phyloP scores from a whole-genome alignment of 2,797 vertebrate species.

The Macropus fuliginosus region DNA sequence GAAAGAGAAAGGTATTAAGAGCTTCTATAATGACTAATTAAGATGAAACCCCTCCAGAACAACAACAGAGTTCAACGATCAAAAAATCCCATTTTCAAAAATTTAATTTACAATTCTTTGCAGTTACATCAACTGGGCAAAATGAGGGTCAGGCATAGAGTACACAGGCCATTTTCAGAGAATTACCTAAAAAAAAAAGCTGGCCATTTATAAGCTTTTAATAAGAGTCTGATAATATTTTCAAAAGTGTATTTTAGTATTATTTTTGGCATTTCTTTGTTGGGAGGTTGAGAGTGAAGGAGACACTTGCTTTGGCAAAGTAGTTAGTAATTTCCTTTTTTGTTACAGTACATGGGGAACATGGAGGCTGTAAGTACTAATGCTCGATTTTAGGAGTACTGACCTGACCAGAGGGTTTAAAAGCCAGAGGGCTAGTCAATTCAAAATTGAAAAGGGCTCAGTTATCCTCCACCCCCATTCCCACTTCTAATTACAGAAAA shows the following conservation, averaged over 20 bases:
- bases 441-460: background rate
- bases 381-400: background rate
- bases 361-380: background rate
- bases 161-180: background rate
- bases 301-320: background rate
- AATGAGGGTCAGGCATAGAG: background rate
- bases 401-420: background rate
- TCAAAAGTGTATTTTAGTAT: background rate
- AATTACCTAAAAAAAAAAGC: background rate
- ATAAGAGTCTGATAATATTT: background rate
- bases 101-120: background rate
- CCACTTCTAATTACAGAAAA: background rate
- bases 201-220: background rate
- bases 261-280: background rate
- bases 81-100: background rate
- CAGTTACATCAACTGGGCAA: background rate
- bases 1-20: background rate
- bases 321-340: background rate
- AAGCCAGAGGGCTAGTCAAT: background rate
- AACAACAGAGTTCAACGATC: background rate
- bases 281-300: background rate
- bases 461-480: background rate
- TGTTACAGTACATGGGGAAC: background rate
- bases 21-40: background rate
- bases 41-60: background rate